Base-by-base conservation (phyloP, 2,797 vertebrate species). In the Sebastes wilsoni region DNA sequence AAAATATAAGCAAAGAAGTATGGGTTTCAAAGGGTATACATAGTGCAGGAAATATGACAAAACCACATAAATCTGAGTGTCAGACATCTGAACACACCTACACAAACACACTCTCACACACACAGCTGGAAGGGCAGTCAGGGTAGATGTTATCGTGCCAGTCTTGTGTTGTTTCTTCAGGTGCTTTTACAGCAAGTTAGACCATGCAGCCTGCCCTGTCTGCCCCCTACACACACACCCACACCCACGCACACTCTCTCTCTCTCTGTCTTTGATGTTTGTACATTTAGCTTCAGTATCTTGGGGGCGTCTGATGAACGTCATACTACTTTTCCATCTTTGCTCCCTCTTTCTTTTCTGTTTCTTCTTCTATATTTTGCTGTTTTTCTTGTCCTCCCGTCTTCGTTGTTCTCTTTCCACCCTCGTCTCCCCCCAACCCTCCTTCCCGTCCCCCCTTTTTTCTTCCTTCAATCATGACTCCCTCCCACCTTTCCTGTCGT, bases 91-190 rank as follows among this genome's bases (percentile, higher is more conserved):
- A 66, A 74, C 61, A 42, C 62, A 55, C 42, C 46, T 49, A 60
- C 66, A 62, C 75, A 66, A 59, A 61, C 58, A 80, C 56, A 71
- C 65, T 75, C 61, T 66, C 77, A 77, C 25, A 76, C 61, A 25
- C 62, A 32, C 49, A 80, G 82, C 79, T 81, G 83, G 80, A 86
- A 79, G 77, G 77, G 79, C 84, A 83, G 81, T 83, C 76, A n/a
- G 20, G 46, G 56, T 72, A 93, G 94, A 94, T 95, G 84, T 94
- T 95, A 96, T 96, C 95, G 16, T 79, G 79, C 83, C 80, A 87
- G 77, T 34, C 78, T 85, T 78, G 52, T 83, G 88, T 94, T 94
- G 90, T 95, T 96, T 95, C 93, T 93, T 94, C 95, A 95, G 95
- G 94, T 96, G 94, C 90, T 87, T 56, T 82, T 77, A 81, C 90